phyloP scores from a whole-genome alignment of 53 echinoderm and acorn worm genomes.

The Echinarachnius parma region DNA sequence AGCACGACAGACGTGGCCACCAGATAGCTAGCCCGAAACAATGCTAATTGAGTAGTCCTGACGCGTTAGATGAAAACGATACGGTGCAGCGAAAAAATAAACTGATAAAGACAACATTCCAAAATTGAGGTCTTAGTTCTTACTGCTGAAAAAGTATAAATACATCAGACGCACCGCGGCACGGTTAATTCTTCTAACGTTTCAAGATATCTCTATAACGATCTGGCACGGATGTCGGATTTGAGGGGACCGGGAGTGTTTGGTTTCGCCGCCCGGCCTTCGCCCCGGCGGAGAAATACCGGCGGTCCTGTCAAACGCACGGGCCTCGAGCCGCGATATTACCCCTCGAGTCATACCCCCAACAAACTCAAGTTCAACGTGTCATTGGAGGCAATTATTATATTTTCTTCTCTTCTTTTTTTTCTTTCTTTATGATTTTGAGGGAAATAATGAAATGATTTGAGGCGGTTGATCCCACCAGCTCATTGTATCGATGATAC shows the following conservation, averaged over 20 bases:
- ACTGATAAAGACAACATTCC: slow-evolving; percentile 29
- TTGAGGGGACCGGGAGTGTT: slow-evolving; percentile 32
- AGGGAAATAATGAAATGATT: too few relatives aligned
- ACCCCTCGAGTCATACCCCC: slow-evolving; percentile 10
- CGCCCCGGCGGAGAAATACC: slow-evolving; percentile 14
- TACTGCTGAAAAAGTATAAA: slow-evolving; percentile 29
- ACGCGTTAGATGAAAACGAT: slow-evolving; percentile 5
- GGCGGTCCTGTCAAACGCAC: slow-evolving; percentile 21
- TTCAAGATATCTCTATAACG: slow-evolving; percentile 33
- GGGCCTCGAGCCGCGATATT: too few relatives aligned
- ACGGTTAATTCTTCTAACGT: slow-evolving; percentile 20
- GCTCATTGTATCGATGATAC: too few relatives aligned
- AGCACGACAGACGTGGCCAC: too few relatives aligned
- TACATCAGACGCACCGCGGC: slow-evolving; percentile 31
- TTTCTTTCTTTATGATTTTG: too few relatives aligned
- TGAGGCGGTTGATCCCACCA: too few relatives aligned
- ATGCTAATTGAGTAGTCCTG: too few relatives aligned
- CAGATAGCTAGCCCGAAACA: too few relatives aligned
- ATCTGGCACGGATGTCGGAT: neutral
- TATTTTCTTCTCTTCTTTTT: too few relatives aligned
- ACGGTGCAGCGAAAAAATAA: slow-evolving; percentile 9
- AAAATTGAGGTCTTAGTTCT: slow-evolving; percentile 8
- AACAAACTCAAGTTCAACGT: slow-evolving; percentile 38
- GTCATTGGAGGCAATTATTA: too few relatives aligned
- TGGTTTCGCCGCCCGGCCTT: slow-evolving; percentile 14